phyloP scores from a whole-genome alignment of 2,888 invertebrate genomes.

The Eupithecia exiguata region DNA sequence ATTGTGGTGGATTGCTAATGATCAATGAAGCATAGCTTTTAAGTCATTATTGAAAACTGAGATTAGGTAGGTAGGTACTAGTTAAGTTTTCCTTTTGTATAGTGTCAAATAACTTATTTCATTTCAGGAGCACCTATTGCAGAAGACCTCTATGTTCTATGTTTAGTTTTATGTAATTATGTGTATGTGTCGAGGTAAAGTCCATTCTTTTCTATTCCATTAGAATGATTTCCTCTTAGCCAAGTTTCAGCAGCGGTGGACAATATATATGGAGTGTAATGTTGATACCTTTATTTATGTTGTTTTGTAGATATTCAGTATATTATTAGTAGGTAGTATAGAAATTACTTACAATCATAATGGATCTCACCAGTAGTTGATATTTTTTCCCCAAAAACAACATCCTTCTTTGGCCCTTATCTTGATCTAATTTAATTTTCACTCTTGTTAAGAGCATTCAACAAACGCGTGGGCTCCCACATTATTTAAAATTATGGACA shows the following conservation, averaged over 20 bases:
- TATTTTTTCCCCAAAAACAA: neutral
- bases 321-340: too few species aligned
- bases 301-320: too few species aligned
- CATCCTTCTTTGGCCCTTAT: slow-evolving; percentile 42
- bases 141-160: too few species aligned
- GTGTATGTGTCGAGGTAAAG: too few species aligned
- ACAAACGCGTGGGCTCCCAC: slow-evolving; percentile 64
- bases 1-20: neutral
- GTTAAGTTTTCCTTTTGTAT: neutral
- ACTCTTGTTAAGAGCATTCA: slow-evolving; percentile 58
- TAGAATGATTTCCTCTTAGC: neutral
- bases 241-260: neutral
- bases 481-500: slow-evolving; percentile 71
- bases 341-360: neutral
- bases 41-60: neutral
- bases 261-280: too few species aligned
- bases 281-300: too few species aligned
- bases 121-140: neutral
- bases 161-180: too few species aligned
- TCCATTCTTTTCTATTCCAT: too few species aligned
- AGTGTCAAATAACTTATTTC: neutral
- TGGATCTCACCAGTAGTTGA: neutral
- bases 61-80: neutral
- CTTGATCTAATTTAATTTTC: slow-evolving; percentile 58
- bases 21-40: neutral